Evolutionary conservation across 2,113 vertebrate species (phyloP).

Genomic region (Damaliscus lunatus): DNA sequence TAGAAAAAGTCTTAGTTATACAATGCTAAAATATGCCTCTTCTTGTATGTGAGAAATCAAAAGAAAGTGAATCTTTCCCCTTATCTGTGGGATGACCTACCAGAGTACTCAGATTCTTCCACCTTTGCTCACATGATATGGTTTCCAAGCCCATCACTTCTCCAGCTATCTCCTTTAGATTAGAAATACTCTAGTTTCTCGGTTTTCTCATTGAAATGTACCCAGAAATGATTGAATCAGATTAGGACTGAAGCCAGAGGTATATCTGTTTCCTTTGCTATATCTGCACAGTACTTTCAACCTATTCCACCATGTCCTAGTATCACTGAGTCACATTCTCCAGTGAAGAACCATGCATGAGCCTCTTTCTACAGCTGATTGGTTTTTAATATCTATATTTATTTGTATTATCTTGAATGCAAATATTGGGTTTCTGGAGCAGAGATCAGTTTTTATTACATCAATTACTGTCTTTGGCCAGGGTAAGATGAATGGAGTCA

Average conservation of each 20-base stretch:
- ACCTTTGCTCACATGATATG: neutral
- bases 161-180: neutral
- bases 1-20: neutral
- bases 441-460: neutral
- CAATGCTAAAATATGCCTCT: neutral
- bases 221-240: neutral
- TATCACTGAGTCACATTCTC: neutral
- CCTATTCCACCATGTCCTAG: neutral
- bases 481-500: neutral
- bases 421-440: neutral
- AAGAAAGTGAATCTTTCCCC: neutral
- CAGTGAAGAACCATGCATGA: neutral
- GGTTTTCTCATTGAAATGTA: neutral
- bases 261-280: neutral
- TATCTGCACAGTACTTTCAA: neutral
- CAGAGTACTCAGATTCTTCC: neutral
- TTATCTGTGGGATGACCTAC: neutral
- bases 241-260: neutral
- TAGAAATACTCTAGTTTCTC: neutral
- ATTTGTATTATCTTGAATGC: neutral
- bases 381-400: neutral
- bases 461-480: neutral
- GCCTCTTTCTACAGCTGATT: neutral
- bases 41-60: neutral
- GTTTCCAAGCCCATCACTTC: neutral